Base-by-base conservation (phyloP, 2,113 vertebrate species). In the Oncorhynchus gorbuscha region DNA sequence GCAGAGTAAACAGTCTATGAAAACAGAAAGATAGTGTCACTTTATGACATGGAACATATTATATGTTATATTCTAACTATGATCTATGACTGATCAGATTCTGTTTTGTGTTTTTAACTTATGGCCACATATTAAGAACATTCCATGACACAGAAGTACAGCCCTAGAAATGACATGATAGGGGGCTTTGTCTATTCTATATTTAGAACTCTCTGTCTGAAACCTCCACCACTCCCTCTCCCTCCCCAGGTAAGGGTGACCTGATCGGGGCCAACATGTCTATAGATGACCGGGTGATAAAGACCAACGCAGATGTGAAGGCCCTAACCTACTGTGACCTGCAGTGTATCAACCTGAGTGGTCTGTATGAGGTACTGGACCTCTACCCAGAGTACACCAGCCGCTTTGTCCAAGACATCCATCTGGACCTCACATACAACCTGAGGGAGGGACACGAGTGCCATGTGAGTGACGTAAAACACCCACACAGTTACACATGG, bases 241-340 rank as follows among this genome's bases (percentile, higher is more conserved):
- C 26, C 64, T 69, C 90, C 90, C 78, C 88, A 98, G 97, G 97
- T 80, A 98, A 98, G 92, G 97, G 97, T 20, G 97, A 98, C 86
- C 93, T 98, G 89, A 98, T 98, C 78, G 97, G 97, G 78, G 96
- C 96, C 9, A 97, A 97, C 83, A 89, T 98, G 72, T 95, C 97
- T 76, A 93, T 95, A 85, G 95, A 95, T 75, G 95, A 98, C 86
- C 93, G 96, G 88, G 97, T 97, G 70, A 97, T 98, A 85, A 98
- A 98, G 91, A 98, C 96, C 79, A 98, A 98, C 0, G 97, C 97
- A 0, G 97, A 98, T 20, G 97, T 98, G 81, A 98, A 98, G 91
- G 97, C 97, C 55, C 89, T 98, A 81, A 98, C 97, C 0, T 98
- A 98, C 91, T 98, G 97, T 80, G 97, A 98, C 87, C 96, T 98